These are phyloP conservation scores for Aromia moschata DNA, from an alignment of 2,888 invertebrate genomes.

Conservation along the genomic window DNA sequence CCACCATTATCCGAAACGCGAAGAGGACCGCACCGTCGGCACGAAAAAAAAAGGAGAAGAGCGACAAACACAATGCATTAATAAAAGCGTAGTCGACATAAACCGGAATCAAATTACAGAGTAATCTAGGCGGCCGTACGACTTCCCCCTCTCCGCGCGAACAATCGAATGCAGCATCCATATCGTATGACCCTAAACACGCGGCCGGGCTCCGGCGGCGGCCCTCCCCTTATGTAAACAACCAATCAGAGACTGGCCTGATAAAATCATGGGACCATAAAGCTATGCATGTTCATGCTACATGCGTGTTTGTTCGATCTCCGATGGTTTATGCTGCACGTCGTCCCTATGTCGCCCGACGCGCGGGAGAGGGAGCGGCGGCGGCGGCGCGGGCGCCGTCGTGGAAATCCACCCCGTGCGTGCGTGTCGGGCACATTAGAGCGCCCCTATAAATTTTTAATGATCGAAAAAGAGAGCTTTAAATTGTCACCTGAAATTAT, in stretches of 20 bases:
- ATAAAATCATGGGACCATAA: conserved; percentile 64
- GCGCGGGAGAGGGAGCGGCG: conserved; percentile 5
- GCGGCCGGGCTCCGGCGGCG: conserved; percentile 47
- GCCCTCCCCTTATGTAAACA: conserved; percentile 62
- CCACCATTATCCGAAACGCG: neutral
- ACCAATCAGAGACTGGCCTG: conserved; percentile 62
- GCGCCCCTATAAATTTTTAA: conserved; percentile 49
- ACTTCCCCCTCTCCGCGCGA: conserved; percentile 33
- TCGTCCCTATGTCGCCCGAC: conserved; percentile 25
- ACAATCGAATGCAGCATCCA: conserved; percentile 55
- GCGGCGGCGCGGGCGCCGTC: conserved; percentile 13
- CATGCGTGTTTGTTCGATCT: conserved; percentile 55
- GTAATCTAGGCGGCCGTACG: conserved; percentile 38
- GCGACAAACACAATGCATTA: conserved; percentile 36
- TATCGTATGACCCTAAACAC: conserved; percentile 54
- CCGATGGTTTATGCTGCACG: conserved; percentile 35
- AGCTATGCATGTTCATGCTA: conserved; percentile 61
- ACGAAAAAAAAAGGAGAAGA: conserved; percentile 22
- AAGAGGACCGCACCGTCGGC: too few relatives aligned
- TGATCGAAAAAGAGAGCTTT: conserved; percentile 31
- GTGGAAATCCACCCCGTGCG: conserved; percentile 36
- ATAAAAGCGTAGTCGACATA: conserved; percentile 34
- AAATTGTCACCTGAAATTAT: conserved; percentile 27
- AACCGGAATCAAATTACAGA: conserved; percentile 44
- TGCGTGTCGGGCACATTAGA: conserved; percentile 45